Evolutionary conservation across 2,113 vertebrate genomes (phyloP).

Genomic region (Triplophysa tibetana): DNA sequence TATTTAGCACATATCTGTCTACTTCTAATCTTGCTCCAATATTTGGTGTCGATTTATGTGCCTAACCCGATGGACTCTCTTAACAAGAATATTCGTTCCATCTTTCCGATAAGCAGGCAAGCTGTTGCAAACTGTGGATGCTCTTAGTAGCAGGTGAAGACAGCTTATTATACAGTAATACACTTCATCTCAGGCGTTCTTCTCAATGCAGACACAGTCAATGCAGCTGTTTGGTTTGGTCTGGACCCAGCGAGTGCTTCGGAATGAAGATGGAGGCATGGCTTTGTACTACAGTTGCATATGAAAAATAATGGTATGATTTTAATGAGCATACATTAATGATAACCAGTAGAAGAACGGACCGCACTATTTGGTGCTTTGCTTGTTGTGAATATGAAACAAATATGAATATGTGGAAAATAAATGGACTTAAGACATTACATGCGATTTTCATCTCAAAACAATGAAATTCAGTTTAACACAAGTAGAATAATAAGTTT

Average conservation of each 20-base stretch:
- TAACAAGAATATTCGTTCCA: background rate
- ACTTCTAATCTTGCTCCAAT: slow-evolving; percentile 50
- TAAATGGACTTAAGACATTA: slow-evolving; percentile 60
- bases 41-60: slow-evolving; percentile 32
- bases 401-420: slow-evolving; percentile 28
- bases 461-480: slow-evolving; percentile 76
- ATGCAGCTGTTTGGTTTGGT: slow-evolving; percentile 24
- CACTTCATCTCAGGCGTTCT: slow-evolving; percentile 21
- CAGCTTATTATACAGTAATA: slow-evolving; percentile 6
- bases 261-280: slow-evolving; percentile 32
- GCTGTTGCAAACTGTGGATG: slow-evolving; percentile 17
- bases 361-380: slow-evolving; percentile 50
- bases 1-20: slow-evolving; percentile 9
- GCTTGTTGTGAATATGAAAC: slow-evolving; percentile 32
- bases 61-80: slow-evolving; percentile 8
- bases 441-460: slow-evolving; percentile 73
- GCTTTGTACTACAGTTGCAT: slow-evolving; percentile 29
- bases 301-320: slow-evolving; percentile 15
- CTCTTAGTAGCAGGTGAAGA: slow-evolving; percentile 19
- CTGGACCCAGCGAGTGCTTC: slow-evolving; percentile 27
- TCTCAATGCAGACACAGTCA: background rate
- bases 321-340: slow-evolving; percentile 44
- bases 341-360: slow-evolving; percentile 50
- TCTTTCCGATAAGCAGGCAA: slow-evolving; percentile 17
- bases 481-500: slow-evolving; percentile 77